phyloP scores from a whole-genome alignment of 2,113 vertebrate genomes.

The Phaetusa simplex region DNA sequence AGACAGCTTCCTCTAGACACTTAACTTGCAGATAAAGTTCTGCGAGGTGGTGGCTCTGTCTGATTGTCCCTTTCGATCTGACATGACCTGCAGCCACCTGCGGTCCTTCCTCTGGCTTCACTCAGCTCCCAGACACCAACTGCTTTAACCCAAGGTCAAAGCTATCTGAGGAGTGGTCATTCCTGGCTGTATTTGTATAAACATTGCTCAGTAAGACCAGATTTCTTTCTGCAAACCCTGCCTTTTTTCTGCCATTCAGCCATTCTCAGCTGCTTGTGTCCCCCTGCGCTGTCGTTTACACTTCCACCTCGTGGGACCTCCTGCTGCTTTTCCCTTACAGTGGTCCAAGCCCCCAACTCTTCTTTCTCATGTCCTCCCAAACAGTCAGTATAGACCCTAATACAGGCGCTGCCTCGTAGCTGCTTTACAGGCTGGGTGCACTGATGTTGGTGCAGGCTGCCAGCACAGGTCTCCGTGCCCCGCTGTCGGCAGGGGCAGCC shows the following conservation, averaged over 20 bases:
- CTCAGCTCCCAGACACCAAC: neutral
- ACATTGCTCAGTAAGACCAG: neutral
- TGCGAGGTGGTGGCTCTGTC: neutral
- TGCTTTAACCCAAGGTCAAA: neutral
- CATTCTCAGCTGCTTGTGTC: neutral
- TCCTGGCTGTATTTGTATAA: neutral
- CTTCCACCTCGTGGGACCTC: neutral
- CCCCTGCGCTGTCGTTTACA: neutral
- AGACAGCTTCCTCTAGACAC: neutral
- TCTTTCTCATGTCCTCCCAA: neutral
- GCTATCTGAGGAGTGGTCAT: accelerated
- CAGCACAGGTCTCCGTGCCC: no score
- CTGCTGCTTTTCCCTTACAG: neutral
- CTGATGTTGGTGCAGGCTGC: accelerated
- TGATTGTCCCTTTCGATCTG: neutral
- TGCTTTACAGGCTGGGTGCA: accelerated
- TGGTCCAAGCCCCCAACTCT: neutral
- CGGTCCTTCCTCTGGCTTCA: neutral
- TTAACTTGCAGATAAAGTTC: neutral
- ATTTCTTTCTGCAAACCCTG: neutral
- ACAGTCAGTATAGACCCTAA: accelerated
- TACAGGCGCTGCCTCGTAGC: accelerated
- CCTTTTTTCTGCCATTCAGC: neutral
- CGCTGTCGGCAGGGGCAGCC: accelerated
- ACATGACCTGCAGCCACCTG: neutral